Evolutionary conservation across 2,113 vertebrate genomes (phyloP), one percentile per base, ranked within the genome.

Genomic region (Silurus glanis): DNA sequence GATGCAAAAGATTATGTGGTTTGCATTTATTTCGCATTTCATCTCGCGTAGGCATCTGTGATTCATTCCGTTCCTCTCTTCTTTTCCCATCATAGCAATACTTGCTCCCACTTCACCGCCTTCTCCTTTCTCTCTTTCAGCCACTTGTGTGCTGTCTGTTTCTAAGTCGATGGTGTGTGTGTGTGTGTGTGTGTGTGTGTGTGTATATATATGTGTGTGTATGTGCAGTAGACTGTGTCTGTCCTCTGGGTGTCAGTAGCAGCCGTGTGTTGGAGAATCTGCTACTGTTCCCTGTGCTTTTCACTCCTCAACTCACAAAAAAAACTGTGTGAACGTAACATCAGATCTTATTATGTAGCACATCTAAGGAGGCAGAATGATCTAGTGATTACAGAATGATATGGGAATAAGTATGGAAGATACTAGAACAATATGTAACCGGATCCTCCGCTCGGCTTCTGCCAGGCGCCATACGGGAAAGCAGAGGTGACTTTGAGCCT

Each of bases 161-260:
- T 64, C 71, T 14, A 66, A 23, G 45, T 69, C 5, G 53, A 75
- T 83, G 45, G 56, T 69, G 84, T 58, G 75, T 23, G 16, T 19
- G 23, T 72, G 53, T 83, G n/a, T 82, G 45, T 51, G 45, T 55
- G 62, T 67, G 62, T 71, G 64, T 83, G 51, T 83, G 51, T 64
- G 59, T 19, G 59, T 64, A 62, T 56, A 45, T 21, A 53, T 93
- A 8, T 17, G 37, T 81, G 37, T 81, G 37, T 80, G 56, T n/a
- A 3, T 17, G 78, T 93, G 93, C 93, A 94, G 91, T 93, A 94
- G 91, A 93, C 93, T 88, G 87, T 83, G 85, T 93, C 91, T 93
- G 91, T 94, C 94, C 94, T 95, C 94, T 95, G 93, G 94, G 94
- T 95, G 94, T 95, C 94, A 95, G 94, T 92, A 95, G 92, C 93